A percentile compares a stretch with the other conserved stretches of the same genome.
Evolutionary conservation across 2,797 vertebrate species (phyloP).

Genomic region (Trichosurus vulpecula): DNA sequence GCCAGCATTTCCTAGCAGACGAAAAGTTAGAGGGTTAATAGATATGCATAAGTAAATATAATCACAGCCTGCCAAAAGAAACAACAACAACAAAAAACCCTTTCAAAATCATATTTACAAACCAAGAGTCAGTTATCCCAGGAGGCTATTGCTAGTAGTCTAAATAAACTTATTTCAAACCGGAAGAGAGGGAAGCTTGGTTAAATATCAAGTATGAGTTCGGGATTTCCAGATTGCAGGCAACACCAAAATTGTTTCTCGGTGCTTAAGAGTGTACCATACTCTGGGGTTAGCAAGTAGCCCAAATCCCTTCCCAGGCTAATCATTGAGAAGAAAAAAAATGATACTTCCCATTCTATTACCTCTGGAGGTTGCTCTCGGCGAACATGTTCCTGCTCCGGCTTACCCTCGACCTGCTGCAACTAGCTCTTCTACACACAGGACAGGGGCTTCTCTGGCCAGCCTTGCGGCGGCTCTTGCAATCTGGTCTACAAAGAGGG

Average conservation of each 20-base stretch:
- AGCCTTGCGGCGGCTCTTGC: not conserved
- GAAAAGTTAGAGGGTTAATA: conserved; percentile 25
- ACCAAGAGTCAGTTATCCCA: not conserved
- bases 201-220: not conserved
- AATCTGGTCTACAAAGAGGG: too few relatives aligned
- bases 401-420: not conserved
- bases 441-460: not conserved
- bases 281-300: not conserved
- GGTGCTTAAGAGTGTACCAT: not conserved
- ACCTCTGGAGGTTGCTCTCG: conserved; percentile 39
- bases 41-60: not conserved
- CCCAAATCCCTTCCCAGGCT: not conserved
- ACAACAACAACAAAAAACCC: conserved; percentile 28
- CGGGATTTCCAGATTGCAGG: not conserved
- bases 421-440: not conserved
- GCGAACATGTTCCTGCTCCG: conserved; percentile 8
- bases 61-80: not conserved
- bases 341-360: not conserved
- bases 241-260: conserved; percentile 17
- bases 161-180: conserved; percentile 39
- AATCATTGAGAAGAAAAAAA: not conserved
- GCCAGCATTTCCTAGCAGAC: not conserved
- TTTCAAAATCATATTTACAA: conserved; percentile 42
- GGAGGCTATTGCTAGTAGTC: not conserved
- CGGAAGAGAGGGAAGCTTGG: not conserved